phyloP scores from a whole-genome alignment of 2,888 invertebrate species.

The Abscondita cerata region DNA sequence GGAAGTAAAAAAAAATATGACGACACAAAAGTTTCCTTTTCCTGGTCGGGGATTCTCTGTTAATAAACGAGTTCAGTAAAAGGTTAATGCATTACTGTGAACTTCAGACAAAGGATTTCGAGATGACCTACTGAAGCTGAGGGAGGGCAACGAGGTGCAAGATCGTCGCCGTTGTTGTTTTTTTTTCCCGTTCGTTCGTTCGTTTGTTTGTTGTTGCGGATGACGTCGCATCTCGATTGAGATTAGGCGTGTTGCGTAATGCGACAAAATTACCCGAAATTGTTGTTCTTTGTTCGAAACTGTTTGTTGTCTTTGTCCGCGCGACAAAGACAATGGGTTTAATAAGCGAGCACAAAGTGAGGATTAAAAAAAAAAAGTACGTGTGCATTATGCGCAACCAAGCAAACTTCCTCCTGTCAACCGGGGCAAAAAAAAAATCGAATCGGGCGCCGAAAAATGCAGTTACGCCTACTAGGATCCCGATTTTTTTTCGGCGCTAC shows the following conservation, averaged over 20 bases:
- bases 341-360: conserved; percentile 18
- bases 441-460: too few species aligned
- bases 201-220: too few species aligned
- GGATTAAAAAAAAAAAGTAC: conserved; percentile 19
- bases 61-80: conserved; percentile 37
- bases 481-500: too few species aligned
- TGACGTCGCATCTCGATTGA: background rate
- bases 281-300: conserved; percentile 1
- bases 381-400: conserved; percentile 25
- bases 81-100: conserved; percentile 52
- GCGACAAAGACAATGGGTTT: conserved; percentile 19
- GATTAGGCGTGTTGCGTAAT: conserved; percentile 11
- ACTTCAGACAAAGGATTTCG: conserved; percentile 48
- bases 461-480: too few species aligned
- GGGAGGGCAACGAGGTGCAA: conserved; percentile 34
- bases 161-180: conserved; percentile 9
- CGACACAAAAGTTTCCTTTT: too few species aligned
- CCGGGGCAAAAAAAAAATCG: conserved; percentile 22
- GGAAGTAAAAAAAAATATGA: too few species aligned
- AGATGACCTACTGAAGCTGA: conserved; percentile 40
- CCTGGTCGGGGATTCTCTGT: conserved; percentile 21
- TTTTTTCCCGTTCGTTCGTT: too few species aligned
- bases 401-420: conserved; percentile 31
- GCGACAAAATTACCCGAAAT: conserved; percentile 9
- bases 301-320: conserved; percentile 19